phyloP scores from a whole-genome alignment of 2,113 vertebrate species.

The Alces alces region DNA sequence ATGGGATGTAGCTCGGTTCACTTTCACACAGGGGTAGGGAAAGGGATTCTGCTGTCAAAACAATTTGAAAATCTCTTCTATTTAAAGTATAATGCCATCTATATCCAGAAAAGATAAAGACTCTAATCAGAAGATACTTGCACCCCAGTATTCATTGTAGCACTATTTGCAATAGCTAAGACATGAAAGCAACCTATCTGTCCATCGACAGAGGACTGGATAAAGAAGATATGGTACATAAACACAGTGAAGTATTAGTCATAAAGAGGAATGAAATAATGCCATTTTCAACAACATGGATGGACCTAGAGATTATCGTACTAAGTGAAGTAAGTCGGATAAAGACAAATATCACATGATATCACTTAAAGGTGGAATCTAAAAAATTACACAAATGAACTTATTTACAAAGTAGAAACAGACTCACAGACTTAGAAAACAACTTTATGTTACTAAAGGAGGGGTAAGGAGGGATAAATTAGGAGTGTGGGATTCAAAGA shows the following conservation, averaged over 20 bases:
- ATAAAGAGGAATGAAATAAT: background rate
- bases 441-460: background rate
- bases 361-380: background rate
- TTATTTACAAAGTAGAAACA: background rate
- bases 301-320: background rate
- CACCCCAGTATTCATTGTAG: background rate
- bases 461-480: background rate
- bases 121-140: background rate
- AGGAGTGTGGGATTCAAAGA: background rate
- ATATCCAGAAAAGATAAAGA: background rate
- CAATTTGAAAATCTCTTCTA: background rate
- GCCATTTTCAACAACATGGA: background rate
- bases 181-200: background rate
- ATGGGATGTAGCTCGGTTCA: background rate
- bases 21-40: background rate
- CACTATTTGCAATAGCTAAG: background rate
- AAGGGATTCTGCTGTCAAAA: background rate
- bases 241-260: background rate
- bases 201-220: background rate
- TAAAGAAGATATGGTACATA: background rate
- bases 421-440: background rate
- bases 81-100: background rate
- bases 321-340: background rate
- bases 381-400: background rate
- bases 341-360: background rate